Evolutionary conservation across 2,888 invertebrate species (phyloP).

Genomic region (Portevinia maculata): DNA sequence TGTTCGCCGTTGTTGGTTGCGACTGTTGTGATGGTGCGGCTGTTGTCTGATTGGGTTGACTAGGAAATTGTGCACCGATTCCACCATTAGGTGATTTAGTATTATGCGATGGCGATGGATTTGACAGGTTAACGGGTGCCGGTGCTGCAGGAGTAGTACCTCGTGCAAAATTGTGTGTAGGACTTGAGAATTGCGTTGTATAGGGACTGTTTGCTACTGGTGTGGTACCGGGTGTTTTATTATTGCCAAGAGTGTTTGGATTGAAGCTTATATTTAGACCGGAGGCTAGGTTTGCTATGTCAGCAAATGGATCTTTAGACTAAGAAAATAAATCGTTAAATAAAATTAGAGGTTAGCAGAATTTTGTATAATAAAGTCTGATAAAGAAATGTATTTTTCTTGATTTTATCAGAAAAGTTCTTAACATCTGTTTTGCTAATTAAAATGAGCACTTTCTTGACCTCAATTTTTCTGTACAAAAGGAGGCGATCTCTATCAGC

Average conservation of each 20-base stretch:
- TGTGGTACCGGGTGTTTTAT: conserved; percentile 79
- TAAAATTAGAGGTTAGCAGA: too few relatives aligned
- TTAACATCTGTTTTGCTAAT: too few relatives aligned
- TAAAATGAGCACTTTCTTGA: too few relatives aligned
- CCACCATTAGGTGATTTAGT: conserved; percentile 75
- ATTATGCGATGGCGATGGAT: conserved; percentile 79
- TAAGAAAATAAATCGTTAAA: too few relatives aligned
- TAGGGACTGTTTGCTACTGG: conserved; percentile 81
- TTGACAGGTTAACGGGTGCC: conserved; percentile 61
- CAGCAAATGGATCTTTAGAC: conserved; percentile 88
- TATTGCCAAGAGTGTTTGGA: conserved; percentile 78
- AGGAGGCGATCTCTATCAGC: too few relatives aligned
- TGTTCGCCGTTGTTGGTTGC: conserved; percentile 45
- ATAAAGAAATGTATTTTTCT: too few relatives aligned
- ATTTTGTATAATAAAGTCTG: too few relatives aligned
- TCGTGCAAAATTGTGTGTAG: conserved; percentile 79
- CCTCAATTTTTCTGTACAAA: too few relatives aligned
- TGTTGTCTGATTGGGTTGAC: conserved; percentile 64
- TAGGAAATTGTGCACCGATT: conserved; percentile 61
- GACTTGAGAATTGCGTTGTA: conserved; percentile 82
- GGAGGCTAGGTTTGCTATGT: conserved; percentile 85
- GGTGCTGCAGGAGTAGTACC: conserved; percentile 53
- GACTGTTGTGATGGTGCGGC: conserved; percentile 61
- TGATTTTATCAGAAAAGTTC: too few relatives aligned
- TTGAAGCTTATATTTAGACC: conserved; percentile 82